Conservation (phyloP, 2,888 invertebrate species). For the Zaprionus lineosus region DNA sequence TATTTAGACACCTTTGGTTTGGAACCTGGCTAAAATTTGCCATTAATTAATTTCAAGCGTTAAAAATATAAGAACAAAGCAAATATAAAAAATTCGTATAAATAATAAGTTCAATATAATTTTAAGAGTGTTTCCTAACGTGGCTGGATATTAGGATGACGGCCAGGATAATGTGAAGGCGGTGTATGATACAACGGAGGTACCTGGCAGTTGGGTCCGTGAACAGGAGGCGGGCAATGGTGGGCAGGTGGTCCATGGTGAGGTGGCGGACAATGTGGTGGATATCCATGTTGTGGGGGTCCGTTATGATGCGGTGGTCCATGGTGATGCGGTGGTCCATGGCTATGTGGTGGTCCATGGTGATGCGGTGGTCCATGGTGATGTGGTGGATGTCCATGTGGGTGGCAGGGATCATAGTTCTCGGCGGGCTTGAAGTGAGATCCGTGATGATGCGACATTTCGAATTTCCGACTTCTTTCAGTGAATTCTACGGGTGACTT, state of each 20-base stretch:
- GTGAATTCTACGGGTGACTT: no score
- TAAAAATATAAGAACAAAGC: no score
- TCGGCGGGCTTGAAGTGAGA: background rate
- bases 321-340: conserved; percentile 26
- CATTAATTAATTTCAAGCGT: no score
- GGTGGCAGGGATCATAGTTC: conserved; percentile 37
- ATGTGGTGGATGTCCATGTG: conserved; percentile 15
- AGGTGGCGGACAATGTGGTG: no score
- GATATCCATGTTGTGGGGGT: no score
- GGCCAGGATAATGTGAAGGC: conserved; percentile 15
- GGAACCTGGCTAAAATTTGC: no score
- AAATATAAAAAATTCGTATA: no score
- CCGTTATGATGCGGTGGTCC: conserved; percentile 22
- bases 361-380: conserved; percentile 36
- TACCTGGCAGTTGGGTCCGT: conserved; percentile 19
- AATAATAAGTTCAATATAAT: no score
- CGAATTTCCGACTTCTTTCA: no score
- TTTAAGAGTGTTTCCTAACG: conserved; percentile 21
- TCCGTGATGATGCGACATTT: conserved; percentile 17
- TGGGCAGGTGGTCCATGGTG: conserved; percentile 18
- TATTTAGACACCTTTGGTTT: no score
- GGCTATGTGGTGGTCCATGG: conserved; percentile 20
- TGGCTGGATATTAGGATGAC: conserved; percentile 18
- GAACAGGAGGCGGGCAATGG: no score
- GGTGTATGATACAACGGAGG: conserved; percentile 21